Base-by-base conservation (phyloP, 2,797 vertebrate species). In the Pangasius krempfi region DNA sequence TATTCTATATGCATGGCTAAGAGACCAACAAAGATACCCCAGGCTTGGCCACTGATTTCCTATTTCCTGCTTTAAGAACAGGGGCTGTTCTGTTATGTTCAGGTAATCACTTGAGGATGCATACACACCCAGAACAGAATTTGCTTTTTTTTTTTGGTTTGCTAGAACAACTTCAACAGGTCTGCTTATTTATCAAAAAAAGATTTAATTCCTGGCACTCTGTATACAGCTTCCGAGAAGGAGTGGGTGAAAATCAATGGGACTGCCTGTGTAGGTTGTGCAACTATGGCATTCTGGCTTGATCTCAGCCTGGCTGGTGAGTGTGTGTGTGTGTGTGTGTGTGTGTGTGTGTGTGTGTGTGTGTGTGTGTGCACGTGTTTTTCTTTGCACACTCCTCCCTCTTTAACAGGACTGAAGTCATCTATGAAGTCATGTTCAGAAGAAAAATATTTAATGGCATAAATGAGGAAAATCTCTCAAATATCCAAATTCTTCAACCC, bases 391-490 rank as follows among this genome's bases (percentile, higher is more conserved):
- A 87, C 86, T 68, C 86, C 91, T 90, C 91, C 88, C 88, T 66
- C 82, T 86, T 86, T 89, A 90, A 88, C 87, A 88, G 79, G 68
- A 18, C 87, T 91, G 89, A 92, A 84, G 89, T 91, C 91, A 92
- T 62, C 75, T 90, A 87, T 91, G 88, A 91, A 78, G 88, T 91
- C 64, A 92, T 90, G 22, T 66, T 89, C 60, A 60, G 18, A 90
- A 70, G 52, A 54, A 84, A 8, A 85, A 79, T 79, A 72, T 90
- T 58, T 22, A 54, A 58, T 25, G 7, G 56, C 44, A 76, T 40
- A 64, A 73, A 60, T 60, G 66, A 58, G 58, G 25, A 50, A 84
- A 33, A 33, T 20, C 62, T 30, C 16, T n/a, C 40, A 66, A 50
- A 84, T 68, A 66, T 84, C 56, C 82, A 30, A 50, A 60, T 13